phyloP scores from a whole-genome alignment of 2,113 vertebrate genomes.

The Channa argus region DNA sequence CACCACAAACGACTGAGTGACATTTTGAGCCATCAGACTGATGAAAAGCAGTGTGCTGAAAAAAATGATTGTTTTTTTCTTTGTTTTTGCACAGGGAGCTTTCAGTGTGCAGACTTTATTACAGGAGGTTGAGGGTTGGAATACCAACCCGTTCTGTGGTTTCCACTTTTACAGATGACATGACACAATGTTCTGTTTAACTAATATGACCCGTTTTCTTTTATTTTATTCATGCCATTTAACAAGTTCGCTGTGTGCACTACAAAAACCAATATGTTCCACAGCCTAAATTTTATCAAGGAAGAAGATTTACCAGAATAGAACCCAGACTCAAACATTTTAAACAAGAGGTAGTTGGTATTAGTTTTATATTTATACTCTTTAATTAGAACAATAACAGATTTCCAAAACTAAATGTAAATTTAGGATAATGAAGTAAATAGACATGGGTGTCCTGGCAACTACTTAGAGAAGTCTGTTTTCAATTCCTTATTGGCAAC shows the following conservation, averaged over 20 bases:
- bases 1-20: constrained; percentile 22
- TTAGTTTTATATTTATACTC: too few species aligned
- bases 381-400: neutral
- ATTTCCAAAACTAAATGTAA: neutral
- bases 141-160: neutral
- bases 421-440: neutral
- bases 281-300: neutral
- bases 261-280: neutral
- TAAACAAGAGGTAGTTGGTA: neutral
- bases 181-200: neutral
- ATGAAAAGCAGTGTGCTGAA: constrained; percentile 30
- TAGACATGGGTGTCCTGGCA: neutral
- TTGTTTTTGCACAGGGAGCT: constrained; percentile 20
- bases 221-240: neutral
- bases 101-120: constrained; percentile 3
- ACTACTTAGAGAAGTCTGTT: constrained; percentile 4
- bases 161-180: neutral
- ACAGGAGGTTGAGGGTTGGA: neutral
- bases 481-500: constrained; percentile 6
- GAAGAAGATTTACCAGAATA: neutral
- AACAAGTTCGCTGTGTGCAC: neutral
- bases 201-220: neutral
- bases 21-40: constrained; percentile 37
- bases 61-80: constrained; percentile 8
- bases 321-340: neutral